Base-by-base conservation (phyloP, 35 echinoderm and acorn worm species). In the Diadema setosum region DNA sequence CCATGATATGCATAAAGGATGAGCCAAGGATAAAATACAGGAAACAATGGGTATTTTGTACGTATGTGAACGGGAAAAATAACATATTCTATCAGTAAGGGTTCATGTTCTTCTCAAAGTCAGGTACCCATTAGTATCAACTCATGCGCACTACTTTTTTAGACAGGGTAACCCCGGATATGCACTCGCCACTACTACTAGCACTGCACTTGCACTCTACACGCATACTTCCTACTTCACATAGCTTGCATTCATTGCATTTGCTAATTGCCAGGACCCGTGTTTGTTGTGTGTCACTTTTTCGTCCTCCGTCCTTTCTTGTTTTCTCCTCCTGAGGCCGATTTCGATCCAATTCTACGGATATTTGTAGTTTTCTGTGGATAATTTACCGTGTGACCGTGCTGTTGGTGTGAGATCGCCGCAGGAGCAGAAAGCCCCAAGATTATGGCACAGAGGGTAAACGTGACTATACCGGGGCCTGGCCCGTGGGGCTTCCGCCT, bases 401-500 rank as follows among this genome's bases (percentile, higher is more conserved):
- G 25, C 21, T 67, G 27, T 67, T 2, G 63, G 21, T 34, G 63
- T 67, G 27, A 12, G 29, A 27, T 67, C 24, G 63, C 11, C 14
- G 63, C 12, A 14, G 25, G 21, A 67, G 27, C 37, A 8, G 1
- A 67, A 32, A 67, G 63, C 63, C 63, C 63, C 9, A 67, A 67
- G 30, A 67, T 3, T 33, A 67, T 67, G 63, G 9, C 63, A 8
- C 63, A 67, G 63, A 67, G 63, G 63, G 23, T 78, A 15, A 78
- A 99, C 32, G 82, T 99, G 5, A 94, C 75, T 18, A 88, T 99
- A 82, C 92, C 80, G 7, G 92, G 93, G 80, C 93, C 96, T 8
- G 93, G 92, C n/a, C 96, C 96, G 33, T 99, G 90, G 83, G 96
- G 96, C 45, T 99, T 99, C 81, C 92, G 96, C 20, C 90, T 99